These are phyloP conservation scores for Cordylochernes scorpioides DNA, from an alignment of 2,888 invertebrate species.

Conservation along the genomic window DNA sequence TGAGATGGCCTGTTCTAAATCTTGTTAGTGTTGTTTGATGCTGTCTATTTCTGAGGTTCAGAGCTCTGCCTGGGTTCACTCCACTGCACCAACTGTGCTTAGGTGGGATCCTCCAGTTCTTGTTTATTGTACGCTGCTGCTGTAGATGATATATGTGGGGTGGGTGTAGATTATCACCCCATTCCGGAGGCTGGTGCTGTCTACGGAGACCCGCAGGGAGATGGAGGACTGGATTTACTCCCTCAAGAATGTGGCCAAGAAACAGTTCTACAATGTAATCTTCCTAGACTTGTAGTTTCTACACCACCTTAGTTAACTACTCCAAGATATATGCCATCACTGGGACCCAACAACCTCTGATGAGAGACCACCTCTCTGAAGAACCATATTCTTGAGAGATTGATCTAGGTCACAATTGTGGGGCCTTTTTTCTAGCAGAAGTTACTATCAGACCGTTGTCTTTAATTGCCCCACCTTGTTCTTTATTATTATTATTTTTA, in stretches of 20 bases:
- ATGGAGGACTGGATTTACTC: slow-evolving; percentile 81
- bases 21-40: background rate
- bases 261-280: slow-evolving; percentile 27
- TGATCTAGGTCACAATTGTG: too few relatives aligned
- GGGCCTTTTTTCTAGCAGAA: too few relatives aligned
- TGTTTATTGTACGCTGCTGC: slow-evolving; percentile 1
- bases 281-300: slow-evolving; percentile 2
- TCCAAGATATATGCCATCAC: too few relatives aligned
- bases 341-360: too few relatives aligned
- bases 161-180: slow-evolving; percentile 31
- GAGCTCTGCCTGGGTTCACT: background rate
- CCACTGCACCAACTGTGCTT: background rate
- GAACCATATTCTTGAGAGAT: too few relatives aligned
- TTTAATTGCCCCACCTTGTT: too few relatives aligned
- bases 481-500: too few relatives aligned
- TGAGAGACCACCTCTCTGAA: too few relatives aligned
- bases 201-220: slow-evolving; percentile 45
- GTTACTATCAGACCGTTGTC: too few relatives aligned
- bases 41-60: background rate
- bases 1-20: background rate
- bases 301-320: too few relatives aligned
- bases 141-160: background rate
- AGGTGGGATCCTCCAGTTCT: too few relatives aligned
- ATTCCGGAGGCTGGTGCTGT: slow-evolving; percentile 45
- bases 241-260: slow-evolving; percentile 37